Conservation (phyloP, 2,113 vertebrate species). For the Uria lomvia region DNA sequence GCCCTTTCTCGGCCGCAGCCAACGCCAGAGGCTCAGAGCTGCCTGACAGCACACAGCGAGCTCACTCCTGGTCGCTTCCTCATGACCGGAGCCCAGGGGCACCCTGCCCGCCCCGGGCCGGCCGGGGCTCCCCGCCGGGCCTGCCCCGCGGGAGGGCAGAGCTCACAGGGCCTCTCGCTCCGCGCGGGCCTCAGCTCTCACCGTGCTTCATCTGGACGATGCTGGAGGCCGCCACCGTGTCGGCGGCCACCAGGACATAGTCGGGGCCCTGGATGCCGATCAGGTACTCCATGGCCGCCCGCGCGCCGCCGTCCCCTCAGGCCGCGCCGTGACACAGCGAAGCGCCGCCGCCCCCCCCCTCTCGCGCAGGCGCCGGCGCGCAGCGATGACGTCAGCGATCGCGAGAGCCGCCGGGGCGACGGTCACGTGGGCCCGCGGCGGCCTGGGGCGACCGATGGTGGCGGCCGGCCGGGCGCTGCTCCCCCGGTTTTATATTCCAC, state of each 20-base stretch:
- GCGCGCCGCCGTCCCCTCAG: neutral
- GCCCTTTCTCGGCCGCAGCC: neutral
- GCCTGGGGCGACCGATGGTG: neutral
- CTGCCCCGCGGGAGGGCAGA: neutral
- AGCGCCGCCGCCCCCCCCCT: neutral
- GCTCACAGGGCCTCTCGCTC: neutral
- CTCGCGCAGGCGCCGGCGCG: neutral
- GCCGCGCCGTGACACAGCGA: slow-evolving; percentile 57
- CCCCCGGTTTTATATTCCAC: no score
- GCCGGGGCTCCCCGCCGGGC: neutral
- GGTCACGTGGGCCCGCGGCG: neutral
- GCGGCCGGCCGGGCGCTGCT: fast-evolving
- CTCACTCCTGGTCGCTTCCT: neutral
- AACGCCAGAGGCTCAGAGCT: neutral
- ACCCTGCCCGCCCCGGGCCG: neutral
- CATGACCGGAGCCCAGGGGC: neutral
- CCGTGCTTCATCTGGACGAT: slow-evolving; percentile 98
- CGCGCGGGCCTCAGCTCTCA: slow-evolving; percentile 55
- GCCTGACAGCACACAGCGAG: neutral
- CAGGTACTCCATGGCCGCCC: slow-evolving; percentile 86
- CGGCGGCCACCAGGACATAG: slow-evolving; percentile 90
- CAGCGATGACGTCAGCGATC: neutral
- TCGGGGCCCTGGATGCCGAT: slow-evolving; percentile 93
- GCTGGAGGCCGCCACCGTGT: slow-evolving; percentile 89
- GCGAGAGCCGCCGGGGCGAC: neutral